phyloP scores from a whole-genome alignment of 2,797 vertebrate genomes.

The Sebastes elongatus region DNA sequence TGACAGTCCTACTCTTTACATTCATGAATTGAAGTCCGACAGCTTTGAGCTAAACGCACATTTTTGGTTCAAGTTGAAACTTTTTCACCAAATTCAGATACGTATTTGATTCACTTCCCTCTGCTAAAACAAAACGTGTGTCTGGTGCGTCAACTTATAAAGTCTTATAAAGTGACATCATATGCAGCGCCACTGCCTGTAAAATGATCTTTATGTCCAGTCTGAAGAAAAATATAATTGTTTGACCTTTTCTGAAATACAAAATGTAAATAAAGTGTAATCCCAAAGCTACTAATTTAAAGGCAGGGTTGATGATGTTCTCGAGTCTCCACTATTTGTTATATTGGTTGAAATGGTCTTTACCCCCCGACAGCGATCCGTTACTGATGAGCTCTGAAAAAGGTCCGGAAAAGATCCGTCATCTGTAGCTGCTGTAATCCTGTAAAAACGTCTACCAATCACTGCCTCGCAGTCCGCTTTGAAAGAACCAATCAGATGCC shows the following conservation, averaged over 20 bases:
- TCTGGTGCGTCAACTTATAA: no score
- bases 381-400: no score
- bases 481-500: no score
- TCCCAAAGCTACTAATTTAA: neutral
- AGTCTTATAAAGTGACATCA: neutral
- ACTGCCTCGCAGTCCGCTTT: fast-evolving
- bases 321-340: no score
- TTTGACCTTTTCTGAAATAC: neutral
- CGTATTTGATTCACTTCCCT: neutral
- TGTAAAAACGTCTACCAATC: no score
- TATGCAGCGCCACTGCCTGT: neutral
- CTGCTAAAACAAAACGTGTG: no score
- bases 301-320: no score
- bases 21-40: neutral
- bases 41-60: neutral
- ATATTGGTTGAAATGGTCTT: no score
- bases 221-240: neutral
- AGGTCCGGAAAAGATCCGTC: no score
- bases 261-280: neutral
- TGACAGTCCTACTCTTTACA: no score
- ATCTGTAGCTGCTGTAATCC: no score
- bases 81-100: neutral
- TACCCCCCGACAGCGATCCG: no score
- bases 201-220: neutral
- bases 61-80: neutral